Conservation (phyloP, 2,888 invertebrate genomes). For the Drosophila gaucha region DNA sequence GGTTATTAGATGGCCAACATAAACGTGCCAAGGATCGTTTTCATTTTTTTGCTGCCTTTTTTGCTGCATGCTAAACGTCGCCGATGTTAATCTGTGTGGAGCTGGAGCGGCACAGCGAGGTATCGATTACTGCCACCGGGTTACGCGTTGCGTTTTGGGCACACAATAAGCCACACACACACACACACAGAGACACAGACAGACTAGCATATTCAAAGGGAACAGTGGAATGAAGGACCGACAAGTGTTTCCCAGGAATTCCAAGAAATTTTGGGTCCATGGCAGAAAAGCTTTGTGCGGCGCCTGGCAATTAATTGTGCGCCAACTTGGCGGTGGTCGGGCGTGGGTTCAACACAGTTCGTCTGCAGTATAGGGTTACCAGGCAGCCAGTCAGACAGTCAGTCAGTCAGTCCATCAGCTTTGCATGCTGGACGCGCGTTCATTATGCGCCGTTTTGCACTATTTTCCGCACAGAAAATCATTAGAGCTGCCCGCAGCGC, state of each 20-base stretch:
- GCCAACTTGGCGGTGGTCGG: slow-evolving; percentile 50
- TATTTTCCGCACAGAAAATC: slow-evolving; percentile 73
- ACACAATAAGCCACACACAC: slow-evolving; percentile 53
- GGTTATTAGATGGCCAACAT: slow-evolving; percentile 76
- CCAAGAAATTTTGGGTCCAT: slow-evolving; percentile 62
- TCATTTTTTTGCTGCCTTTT: slow-evolving; percentile 23
- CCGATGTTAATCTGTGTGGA: slow-evolving; percentile 69
- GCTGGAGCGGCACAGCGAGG: slow-evolving; percentile 59
- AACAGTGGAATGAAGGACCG: slow-evolving; percentile 25
- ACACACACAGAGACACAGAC: not conserved
- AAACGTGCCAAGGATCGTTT: slow-evolving; percentile 52
- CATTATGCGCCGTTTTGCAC: slow-evolving; percentile 77
- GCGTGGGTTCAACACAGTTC: slow-evolving; percentile 64
- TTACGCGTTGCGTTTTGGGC: slow-evolving; percentile 57
- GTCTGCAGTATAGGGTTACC: slow-evolving; percentile 56
- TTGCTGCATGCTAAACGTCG: slow-evolving; percentile 65
- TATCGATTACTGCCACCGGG: slow-evolving; percentile 78
- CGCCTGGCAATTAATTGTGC: slow-evolving; percentile 75
- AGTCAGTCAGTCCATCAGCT: slow-evolving; percentile 31
- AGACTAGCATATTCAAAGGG: not conserved
- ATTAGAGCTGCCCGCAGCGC: slow-evolving; percentile 72
- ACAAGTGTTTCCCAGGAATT: slow-evolving; percentile 74
- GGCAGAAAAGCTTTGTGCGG: slow-evolving; percentile 68
- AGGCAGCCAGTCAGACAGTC: slow-evolving; percentile 1
- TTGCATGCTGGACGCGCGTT: slow-evolving; percentile 63